Conservation (phyloP, 2,113 vertebrate genomes). For the Pelvicachromis taeniatus region DNA sequence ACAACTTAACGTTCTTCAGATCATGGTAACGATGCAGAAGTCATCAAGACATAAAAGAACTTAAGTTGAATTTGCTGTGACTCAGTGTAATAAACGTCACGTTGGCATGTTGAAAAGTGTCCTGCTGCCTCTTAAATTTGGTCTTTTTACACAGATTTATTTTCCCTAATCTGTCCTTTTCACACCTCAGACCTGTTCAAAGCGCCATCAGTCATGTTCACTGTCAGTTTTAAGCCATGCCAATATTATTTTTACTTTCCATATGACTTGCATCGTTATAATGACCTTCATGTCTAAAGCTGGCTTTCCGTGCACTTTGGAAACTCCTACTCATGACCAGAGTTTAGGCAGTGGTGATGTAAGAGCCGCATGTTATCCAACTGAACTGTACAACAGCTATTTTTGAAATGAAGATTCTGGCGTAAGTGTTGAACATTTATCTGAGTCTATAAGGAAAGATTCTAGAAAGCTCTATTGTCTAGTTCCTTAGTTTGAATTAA, state of each 20-base stretch:
- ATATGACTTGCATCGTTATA: neutral
- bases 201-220: neutral
- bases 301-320: neutral
- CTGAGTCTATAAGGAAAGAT: neutral
- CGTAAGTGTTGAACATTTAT: neutral
- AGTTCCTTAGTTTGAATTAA: neutral
- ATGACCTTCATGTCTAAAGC: neutral
- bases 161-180: neutral
- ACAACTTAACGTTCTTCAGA: neutral
- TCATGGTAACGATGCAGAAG: neutral
- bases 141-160: neutral
- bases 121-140: neutral
- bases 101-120: neutral
- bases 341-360: slow-evolving; percentile 25
- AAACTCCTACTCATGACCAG: slow-evolving; percentile 27
- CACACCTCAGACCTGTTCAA: neutral
- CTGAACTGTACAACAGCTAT: neutral
- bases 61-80: neutral
- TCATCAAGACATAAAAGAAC: neutral
- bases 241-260: neutral
- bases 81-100: neutral
- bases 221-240: neutral
- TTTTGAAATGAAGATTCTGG: neutral
- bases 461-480: neutral
- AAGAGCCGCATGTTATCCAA: slow-evolving; percentile 1